A percentile compares a stretch with the other conserved stretches of the same genome.
phyloP scores from a whole-genome alignment of 2,797 vertebrate species.

The Clarias laeviceps region DNA sequence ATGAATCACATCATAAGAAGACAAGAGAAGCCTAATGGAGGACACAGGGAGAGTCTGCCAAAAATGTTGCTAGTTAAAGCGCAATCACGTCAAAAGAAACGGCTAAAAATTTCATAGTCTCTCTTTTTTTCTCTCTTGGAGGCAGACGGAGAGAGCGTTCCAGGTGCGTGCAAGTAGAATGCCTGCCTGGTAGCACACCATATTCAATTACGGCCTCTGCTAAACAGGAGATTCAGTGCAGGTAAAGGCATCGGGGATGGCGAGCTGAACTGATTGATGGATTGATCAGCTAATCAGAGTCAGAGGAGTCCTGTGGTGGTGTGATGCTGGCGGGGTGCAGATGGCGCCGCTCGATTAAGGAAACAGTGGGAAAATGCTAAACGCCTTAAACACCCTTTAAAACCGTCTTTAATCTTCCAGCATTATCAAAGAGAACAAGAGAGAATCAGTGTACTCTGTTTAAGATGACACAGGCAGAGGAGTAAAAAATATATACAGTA shows the following conservation, averaged over 20 bases:
- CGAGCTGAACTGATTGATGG: constrained; percentile 26
- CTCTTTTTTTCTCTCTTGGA: constrained; percentile 6
- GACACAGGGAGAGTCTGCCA: constrained; percentile 20
- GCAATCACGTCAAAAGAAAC: background rate
- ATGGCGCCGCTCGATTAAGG: constrained; percentile 13
- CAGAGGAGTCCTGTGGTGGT: constrained; percentile 1
- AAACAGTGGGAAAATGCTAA: constrained; percentile 25
- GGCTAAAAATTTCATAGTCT: constrained; percentile 1
- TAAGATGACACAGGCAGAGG: constrained; percentile 74
- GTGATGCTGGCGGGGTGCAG: background rate
- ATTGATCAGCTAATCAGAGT: constrained; percentile 44
- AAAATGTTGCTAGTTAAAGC: constrained; percentile 8
- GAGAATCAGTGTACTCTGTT: constrained; percentile 66
- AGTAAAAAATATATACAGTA: background rate
- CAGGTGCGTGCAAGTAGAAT: constrained; percentile 3
- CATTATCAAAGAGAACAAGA: background rate
- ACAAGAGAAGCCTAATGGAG: constrained; percentile 33
- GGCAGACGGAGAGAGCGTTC: background rate
- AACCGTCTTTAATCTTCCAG: constrained; percentile 56
- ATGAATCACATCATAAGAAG: constrained; percentile 26
- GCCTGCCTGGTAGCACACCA: constrained; percentile 30
- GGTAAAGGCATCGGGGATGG: constrained; percentile 57
- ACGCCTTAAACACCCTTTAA: constrained; percentile 9
- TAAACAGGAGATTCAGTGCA: constrained; percentile 14
- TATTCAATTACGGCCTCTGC: constrained; percentile 39